phyloP scores from a whole-genome alignment of 1,140 invertebrate genomes.

The Cotesia vestalis region DNA sequence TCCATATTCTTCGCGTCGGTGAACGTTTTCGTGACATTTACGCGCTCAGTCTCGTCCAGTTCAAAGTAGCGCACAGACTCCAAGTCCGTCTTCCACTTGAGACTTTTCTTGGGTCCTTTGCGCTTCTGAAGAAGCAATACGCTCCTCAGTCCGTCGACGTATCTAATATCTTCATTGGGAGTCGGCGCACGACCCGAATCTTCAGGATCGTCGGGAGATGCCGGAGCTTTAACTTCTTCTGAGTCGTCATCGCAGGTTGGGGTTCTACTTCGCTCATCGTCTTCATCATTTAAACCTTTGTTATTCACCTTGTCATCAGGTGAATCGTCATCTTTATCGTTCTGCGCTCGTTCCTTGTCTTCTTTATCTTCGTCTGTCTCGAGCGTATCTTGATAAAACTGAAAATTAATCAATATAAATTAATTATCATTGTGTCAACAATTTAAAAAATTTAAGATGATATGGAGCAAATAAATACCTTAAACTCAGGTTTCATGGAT shows the following conservation, averaged over 20 bases:
- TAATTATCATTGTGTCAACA: not conserved
- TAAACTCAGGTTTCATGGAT: slow-evolving; percentile 65
- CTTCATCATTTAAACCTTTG: slow-evolving; percentile 55
- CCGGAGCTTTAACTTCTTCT: slow-evolving; percentile 45
- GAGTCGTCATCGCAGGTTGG: slow-evolving; percentile 40
- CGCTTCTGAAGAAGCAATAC: slow-evolving; percentile 74
- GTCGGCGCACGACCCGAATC: slow-evolving; percentile 42
- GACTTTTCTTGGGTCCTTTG: slow-evolving; percentile 81
- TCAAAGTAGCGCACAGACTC: slow-evolving; percentile 89
- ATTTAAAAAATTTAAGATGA: slow-evolving; percentile 1
- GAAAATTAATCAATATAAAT: slow-evolving; percentile 31
- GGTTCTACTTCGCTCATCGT: slow-evolving; percentile 48
- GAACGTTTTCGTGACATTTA: slow-evolving; percentile 93
- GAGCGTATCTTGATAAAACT: slow-evolving; percentile 93
- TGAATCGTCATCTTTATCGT: slow-evolving; percentile 45
- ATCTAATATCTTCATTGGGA: slow-evolving; percentile 50
- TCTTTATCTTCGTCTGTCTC: slow-evolving; percentile 73
- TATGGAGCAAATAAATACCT: slow-evolving; percentile 52
- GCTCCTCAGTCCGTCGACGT: slow-evolving; percentile 68
- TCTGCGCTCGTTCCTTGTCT: slow-evolving; percentile 51
- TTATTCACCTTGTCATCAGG: slow-evolving; percentile 52
- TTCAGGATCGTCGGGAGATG: slow-evolving; percentile 42
- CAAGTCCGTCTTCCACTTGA: slow-evolving; percentile 85
- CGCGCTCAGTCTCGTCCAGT: slow-evolving; percentile 91
- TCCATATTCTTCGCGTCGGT: slow-evolving; percentile 93